A percentile compares a stretch with the other conserved stretches of the same genome.
Conservation (phyloP, 2,113 vertebrate genomes). For the Pleuronectes platessa region DNA sequence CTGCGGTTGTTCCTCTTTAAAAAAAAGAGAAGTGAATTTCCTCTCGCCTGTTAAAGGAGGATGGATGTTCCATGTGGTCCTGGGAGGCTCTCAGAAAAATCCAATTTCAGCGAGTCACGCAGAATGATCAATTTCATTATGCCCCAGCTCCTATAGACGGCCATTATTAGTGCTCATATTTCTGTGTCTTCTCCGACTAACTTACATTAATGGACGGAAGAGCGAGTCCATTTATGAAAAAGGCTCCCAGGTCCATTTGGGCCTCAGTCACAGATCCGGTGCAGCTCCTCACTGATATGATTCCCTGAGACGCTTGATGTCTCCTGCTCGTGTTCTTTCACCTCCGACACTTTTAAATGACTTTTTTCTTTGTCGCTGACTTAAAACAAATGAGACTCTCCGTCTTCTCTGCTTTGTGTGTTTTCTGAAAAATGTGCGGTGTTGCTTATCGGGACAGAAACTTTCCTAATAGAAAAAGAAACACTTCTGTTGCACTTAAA, state of each 20-base stretch:
- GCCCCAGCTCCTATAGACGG: slow-evolving; percentile 49
- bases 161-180: slow-evolving; percentile 54
- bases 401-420: slow-evolving; percentile 4
- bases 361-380: slow-evolving; percentile 36
- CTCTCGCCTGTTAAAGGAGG: slow-evolving; percentile 15
- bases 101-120: slow-evolving; percentile 66
- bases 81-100: slow-evolving; percentile 64
- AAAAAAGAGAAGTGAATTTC: slow-evolving; percentile 11
- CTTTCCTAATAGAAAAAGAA: slow-evolving; percentile 20
- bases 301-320: slow-evolving; percentile 23
- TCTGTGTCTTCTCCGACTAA: slow-evolving; percentile 25
- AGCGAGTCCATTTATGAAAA: slow-evolving; percentile 39
- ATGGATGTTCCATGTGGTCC: slow-evolving; percentile 36
- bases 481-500: background rate
- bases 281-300: slow-evolving; percentile 33
- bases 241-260: slow-evolving; percentile 14
- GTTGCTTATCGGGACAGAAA: slow-evolving; percentile 44
- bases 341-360: slow-evolving; percentile 20
- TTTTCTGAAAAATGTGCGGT: background rate
- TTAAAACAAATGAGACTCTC: slow-evolving; percentile 18
- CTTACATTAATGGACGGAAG: slow-evolving; percentile 41
- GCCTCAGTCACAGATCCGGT: background rate
- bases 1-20: slow-evolving; percentile 13
- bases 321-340: slow-evolving; percentile 10
- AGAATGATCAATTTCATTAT: slow-evolving; percentile 73